Evolutionary conservation across 2,888 invertebrate species (phyloP), one percentile per base, ranked within the genome.

Genomic region (Lepidocyrtinus sp.): DNA sequence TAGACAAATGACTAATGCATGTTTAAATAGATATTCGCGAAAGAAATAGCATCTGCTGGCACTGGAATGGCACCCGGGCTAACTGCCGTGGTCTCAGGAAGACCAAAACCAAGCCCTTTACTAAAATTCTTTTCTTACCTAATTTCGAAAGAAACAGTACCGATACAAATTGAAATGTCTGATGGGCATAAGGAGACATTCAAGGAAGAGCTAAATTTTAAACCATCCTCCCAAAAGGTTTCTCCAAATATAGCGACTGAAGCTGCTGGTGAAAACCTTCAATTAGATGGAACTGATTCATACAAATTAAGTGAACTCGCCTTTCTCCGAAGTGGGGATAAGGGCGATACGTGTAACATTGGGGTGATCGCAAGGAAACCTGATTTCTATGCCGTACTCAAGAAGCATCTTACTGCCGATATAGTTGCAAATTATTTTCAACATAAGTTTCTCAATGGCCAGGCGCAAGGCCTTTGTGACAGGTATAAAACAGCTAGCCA

Each of bases 1-100:
- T 45, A 15, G 15, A n/a, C n/a, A n/a, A n/a, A n/a, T n/a, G n/a
- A n/a, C n/a, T n/a, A n/a, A n/a, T n/a, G n/a, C n/a, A n/a, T n/a
- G n/a, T n/a, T n/a, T n/a, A n/a, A n/a, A 45, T 46, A 85, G 85
- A 83, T 90, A 26, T 89, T 90, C 83, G 87, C 89, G 3, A 85
- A 88, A 82, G 90, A 90, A 87, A 88, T 90, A 63, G 90, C 90
- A 22, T 89, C 90, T 55, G 90, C 90, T 69, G 90, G 90, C 9
- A 90, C 90, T 69, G 90, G 90, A 63, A 90, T 90, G 90, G 90
- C 90, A 22, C 90, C 90, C 59, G 90, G 90, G n/a, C 70, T 86
- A 0, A 83, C 83, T 0, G 55, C 85, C 1, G 82, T 84, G 5
- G 74, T 85, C 1, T 89, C 74, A 89, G 90, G 90, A 2, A 86